Conservation (phyloP, 2,113 vertebrate genomes). For the Hemiprocne comata region DNA sequence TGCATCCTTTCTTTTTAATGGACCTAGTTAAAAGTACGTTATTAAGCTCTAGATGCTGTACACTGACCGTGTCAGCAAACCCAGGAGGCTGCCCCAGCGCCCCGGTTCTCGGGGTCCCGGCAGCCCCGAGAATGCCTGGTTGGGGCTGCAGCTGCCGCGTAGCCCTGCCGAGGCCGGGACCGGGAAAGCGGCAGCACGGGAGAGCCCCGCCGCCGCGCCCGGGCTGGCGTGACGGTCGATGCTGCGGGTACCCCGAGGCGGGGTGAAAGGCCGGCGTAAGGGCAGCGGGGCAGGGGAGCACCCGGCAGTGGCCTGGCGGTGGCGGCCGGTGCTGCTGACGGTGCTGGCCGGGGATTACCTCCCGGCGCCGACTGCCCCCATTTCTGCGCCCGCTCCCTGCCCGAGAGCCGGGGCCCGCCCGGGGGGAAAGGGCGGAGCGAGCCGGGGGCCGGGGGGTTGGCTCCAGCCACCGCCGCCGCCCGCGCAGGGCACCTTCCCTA, state of each 20-base stretch:
- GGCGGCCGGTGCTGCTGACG: background rate
- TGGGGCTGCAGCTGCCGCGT: slow-evolving; percentile 80
- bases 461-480: background rate
- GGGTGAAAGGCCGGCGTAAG: background rate
- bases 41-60: background rate
- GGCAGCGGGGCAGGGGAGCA: background rate
- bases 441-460: background rate
- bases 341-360: background rate
- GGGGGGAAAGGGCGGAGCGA: slow-evolving; percentile 72
- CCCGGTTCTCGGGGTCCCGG: background rate
- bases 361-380: background rate
- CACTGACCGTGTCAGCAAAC: background rate
- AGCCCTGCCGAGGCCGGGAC: background rate
- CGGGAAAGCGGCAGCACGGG: too few relatives aligned
- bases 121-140: slow-evolving; percentile 73
- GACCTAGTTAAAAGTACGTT: background rate
- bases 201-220: background rate
- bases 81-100: too few relatives aligned
- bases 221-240: background rate
- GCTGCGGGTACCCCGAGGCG: too few relatives aligned
- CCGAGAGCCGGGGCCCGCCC: background rate
- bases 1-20: background rate
- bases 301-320: background rate
- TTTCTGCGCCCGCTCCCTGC: background rate
- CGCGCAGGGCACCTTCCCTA: slow-evolving; percentile 37